Evolutionary conservation across 2,797 vertebrate genomes (phyloP).

Genomic region (Catharus ustulatus): DNA sequence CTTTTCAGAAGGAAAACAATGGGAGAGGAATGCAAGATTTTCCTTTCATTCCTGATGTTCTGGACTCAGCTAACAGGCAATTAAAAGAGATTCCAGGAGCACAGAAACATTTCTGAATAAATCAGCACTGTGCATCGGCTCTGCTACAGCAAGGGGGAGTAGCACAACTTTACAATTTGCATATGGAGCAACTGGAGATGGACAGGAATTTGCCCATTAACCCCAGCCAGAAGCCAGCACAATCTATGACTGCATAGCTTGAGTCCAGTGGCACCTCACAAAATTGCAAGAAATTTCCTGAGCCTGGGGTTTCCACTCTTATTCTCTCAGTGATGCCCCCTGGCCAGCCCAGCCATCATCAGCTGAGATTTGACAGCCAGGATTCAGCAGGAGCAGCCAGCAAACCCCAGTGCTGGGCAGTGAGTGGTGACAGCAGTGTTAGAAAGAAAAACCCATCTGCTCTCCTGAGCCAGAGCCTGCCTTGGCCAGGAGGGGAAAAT

Average conservation of each 20-base stretch:
- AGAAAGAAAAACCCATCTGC: not conserved
- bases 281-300: not conserved
- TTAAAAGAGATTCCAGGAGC: not conserved
- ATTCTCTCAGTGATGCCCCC: not conserved
- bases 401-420: not conserved
- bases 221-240: not conserved
- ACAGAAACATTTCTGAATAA: not conserved
- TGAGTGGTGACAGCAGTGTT: not conserved
- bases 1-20: constrained; percentile 8
- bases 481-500: not conserved
- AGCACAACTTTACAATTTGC: not conserved
- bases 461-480: not conserved
- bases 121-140: not conserved
- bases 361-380: not conserved
- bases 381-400: not conserved
- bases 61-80: not conserved
- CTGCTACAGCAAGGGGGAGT: not conserved
- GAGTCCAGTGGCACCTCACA: not conserved
- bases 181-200: not conserved
- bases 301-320: not conserved
- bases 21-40: constrained; percentile 6
- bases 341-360: not conserved
- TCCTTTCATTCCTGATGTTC: not conserved
- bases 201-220: not conserved
- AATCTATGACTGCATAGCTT: rapidly evolving